phyloP scores from a whole-genome alignment of 2,113 vertebrate genomes.

The Crotalus viridis region DNA sequence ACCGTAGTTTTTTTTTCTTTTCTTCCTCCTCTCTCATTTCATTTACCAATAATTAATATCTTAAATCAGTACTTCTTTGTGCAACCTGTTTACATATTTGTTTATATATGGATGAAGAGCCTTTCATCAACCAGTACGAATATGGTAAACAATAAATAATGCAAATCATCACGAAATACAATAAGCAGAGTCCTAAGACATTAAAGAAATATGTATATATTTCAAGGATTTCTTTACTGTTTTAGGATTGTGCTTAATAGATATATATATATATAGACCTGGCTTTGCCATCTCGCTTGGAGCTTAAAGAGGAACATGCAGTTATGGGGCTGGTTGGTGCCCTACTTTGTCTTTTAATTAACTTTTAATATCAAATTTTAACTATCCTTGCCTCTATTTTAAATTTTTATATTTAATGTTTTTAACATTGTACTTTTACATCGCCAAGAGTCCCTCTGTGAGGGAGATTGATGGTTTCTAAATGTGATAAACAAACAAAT shows the following conservation, averaged over 20 bases:
- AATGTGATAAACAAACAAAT: not conserved
- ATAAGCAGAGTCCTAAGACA: not conserved
- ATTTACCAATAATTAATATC: not conserved
- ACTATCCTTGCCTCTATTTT: not conserved
- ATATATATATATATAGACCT: too few relatives aligned
- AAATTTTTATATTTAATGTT: not conserved
- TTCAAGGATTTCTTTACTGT: not conserved
- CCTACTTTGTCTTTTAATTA: not conserved
- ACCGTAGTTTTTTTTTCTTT: not conserved
- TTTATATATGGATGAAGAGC: not conserved
- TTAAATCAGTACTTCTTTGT: not conserved
- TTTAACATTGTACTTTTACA: not conserved
- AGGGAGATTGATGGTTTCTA: not conserved
- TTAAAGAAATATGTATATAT: not conserved
- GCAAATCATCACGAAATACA: not conserved
- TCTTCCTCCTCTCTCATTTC: not conserved
- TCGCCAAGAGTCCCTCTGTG: not conserved
- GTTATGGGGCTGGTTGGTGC: too few relatives aligned
- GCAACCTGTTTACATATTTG: not conserved
- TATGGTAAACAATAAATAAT: not conserved
- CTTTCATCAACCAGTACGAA: not conserved
- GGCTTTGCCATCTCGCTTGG: too few relatives aligned
- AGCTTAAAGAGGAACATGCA: too few relatives aligned
- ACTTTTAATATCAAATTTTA: not conserved
- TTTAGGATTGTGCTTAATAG: not conserved